Conservation (phyloP, 37 sponge, comb jelly and placozoan genomes). For the Crambe crambe region DNA sequence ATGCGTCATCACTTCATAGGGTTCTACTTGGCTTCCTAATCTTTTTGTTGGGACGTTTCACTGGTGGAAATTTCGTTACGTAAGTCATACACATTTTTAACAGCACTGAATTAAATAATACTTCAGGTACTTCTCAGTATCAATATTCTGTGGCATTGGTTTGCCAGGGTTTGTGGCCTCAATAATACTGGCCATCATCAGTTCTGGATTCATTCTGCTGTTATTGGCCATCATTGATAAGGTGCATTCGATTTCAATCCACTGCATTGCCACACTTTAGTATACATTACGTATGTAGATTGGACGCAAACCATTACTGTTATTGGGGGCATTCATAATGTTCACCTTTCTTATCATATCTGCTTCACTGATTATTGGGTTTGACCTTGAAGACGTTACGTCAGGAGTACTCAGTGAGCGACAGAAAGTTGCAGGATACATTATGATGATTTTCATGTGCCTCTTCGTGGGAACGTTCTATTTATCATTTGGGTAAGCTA, state of each 20-base stretch:
- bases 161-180: slow-evolving; percentile 7
- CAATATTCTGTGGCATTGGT: slow-evolving; percentile 5
- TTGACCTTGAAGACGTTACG: background rate
- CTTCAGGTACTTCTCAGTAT: background rate
- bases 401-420: too few relatives aligned
- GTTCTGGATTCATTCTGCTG: background rate
- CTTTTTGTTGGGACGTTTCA: slow-evolving; percentile 2
- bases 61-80: slow-evolving; percentile 5
- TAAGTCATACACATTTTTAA: too few relatives aligned
- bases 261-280: too few relatives aligned
- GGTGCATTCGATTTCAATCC: too few relatives aligned
- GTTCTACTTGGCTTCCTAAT: background rate
- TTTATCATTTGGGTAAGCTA: background rate
- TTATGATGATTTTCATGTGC: background rate
- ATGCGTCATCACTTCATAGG: too few relatives aligned
- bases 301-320: slow-evolving; percentile 3
- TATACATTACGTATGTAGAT: too few relatives aligned
- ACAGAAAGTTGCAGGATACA: background rate
- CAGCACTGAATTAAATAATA: too few relatives aligned
- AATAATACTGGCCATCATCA: background rate
- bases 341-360: background rate
- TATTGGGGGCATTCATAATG: background rate
- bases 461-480: background rate
- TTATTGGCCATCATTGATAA: background rate
- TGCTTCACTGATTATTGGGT: background rate